Evolutionary conservation across 2,888 invertebrate species (phyloP), one percentile per base, ranked within the genome.

Genomic region (Andrena camellia): DNA sequence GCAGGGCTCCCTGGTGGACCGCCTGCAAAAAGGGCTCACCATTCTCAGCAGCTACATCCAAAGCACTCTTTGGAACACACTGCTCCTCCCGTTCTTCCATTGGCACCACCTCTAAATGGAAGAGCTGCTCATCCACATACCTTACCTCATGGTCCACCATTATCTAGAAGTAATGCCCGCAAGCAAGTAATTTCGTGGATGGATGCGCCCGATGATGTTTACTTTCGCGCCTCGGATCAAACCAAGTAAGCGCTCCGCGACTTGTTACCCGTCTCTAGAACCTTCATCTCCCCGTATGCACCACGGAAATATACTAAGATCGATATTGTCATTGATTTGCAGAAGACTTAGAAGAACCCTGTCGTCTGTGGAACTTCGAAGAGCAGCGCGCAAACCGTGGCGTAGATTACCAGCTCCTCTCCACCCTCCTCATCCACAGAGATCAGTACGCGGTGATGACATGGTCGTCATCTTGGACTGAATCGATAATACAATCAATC

Each of bases 161-260:
- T 98, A 97, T 95, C 98, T 96, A 91, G 97, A 97, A 95, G 97
- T 89, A 94, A 94, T 69, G 94, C 93, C 2, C 96, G 98, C 68
- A 98, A 98, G 93, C 98, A 98, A 95, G 98, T 98, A 91, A 98
- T 99, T 94, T 98, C 98, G 93, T 99, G 98, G 98, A 98, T 98
- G 97, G 99, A 99, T 94, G 99, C 99, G 78, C 99, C 99, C 29
- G 99, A 99, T 94, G 99, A 99, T 95, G 97, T 99, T 87, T 99
- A 98, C 95, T 99, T 98, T 95, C 96, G 97, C 94, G 98, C 98
- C 90, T 98, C 98, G 64, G 97, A 98, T 90, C 96, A 96, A 90
- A 97, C 97, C 95, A 99, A 97, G 99, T 98, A 95, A 95, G 97
- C 95, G 35, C 13, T 17, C 13, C 42, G 13, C 42, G 42, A 42